Conservation (phyloP, 2,797 vertebrate genomes). For the Acrossocheilus fasciatus region DNA sequence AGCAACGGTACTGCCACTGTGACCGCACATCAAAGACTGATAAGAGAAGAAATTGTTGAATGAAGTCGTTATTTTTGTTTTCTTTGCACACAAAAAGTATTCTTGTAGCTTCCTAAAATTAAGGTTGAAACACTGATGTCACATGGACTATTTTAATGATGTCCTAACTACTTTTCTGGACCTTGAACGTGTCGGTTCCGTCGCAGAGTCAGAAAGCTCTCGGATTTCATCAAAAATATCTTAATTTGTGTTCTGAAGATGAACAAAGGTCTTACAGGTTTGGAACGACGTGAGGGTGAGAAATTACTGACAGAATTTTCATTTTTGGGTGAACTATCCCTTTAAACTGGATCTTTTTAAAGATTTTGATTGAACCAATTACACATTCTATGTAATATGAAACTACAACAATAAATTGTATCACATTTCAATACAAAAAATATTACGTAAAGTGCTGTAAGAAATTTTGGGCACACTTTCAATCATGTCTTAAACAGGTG, state of each 20-base stretch:
- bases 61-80: too few relatives aligned
- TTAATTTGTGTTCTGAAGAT: not conserved
- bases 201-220: not conserved
- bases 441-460: not conserved
- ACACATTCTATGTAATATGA: not conserved
- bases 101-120: not conserved
- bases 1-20: too few relatives aligned
- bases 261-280: not conserved
- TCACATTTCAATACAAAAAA: not conserved
- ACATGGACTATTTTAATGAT: not conserved
- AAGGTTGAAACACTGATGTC: not conserved
- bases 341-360: not conserved
- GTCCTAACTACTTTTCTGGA: not conserved
- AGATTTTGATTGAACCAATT: not conserved
- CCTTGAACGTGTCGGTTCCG: not conserved
- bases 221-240: not conserved
- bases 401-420: not conserved
- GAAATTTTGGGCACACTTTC: not conserved
- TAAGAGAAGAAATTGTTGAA: too few relatives aligned
- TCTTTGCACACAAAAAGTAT: too few relatives aligned
- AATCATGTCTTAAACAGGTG: not conserved
- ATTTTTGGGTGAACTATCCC: not conserved
- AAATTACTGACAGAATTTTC: not conserved
- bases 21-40: too few relatives aligned
- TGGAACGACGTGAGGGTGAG: not conserved